Evolutionary conservation across 2,888 invertebrate species (phyloP).

Genomic region (Eupithecia insigniata): DNA sequence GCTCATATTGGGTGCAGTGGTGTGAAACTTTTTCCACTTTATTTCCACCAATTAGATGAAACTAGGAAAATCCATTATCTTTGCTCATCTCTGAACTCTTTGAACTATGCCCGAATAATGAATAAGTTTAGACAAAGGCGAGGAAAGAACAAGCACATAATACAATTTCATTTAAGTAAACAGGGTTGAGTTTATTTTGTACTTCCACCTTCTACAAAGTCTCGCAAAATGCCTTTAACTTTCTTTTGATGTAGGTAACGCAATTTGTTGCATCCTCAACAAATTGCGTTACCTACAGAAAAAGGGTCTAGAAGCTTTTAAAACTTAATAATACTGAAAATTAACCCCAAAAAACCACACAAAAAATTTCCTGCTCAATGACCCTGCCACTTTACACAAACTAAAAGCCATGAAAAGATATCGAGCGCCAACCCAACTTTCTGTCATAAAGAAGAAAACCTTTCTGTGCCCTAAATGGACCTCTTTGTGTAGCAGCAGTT

Average conservation of each 20-base stretch:
- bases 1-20: neutral
- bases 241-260: neutral
- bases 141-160: neutral
- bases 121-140: slow-evolving; percentile 19
- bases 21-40: slow-evolving; percentile 16
- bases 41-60: slow-evolving; percentile 22
- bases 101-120: slow-evolving; percentile 19
- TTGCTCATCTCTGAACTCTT: slow-evolving; percentile 19
- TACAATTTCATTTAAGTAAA: neutral
- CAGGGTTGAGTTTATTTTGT: neutral
- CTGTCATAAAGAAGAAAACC: slow-evolving; percentile 55
- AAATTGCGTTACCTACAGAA: neutral
- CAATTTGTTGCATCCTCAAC: neutral
- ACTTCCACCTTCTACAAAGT: neutral
- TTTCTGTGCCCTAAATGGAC: slow-evolving; percentile 52
- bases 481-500: slow-evolving; percentile 49
- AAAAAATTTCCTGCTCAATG: neutral
- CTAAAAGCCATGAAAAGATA: slow-evolving; percentile 12
- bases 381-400: neutral
- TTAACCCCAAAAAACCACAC: neutral
- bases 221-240: neutral
- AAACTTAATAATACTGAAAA: neutral
- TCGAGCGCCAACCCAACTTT: slow-evolving; percentile 38
- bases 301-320: neutral
- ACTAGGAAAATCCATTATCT: slow-evolving; percentile 18